phyloP scores from a whole-genome alignment of 1,140 invertebrate species.

The Hylaeus anthracinus region DNA sequence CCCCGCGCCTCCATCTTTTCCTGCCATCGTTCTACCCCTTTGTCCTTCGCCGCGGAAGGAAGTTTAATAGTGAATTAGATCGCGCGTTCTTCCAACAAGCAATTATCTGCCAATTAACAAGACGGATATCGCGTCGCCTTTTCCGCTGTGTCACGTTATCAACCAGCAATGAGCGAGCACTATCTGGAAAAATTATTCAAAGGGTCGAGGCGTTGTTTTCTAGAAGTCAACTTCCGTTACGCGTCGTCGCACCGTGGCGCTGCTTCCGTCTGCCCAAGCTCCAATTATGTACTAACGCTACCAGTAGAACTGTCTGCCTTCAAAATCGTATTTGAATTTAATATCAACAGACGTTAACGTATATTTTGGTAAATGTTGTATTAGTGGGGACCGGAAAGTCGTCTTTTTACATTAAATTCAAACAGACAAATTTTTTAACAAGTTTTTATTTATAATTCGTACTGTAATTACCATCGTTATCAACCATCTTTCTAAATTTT shows the following conservation, averaged over 20 bases:
- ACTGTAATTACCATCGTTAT: too few relatives aligned
- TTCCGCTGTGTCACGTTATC: slow-evolving; percentile 28
- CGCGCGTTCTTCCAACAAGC: slow-evolving; percentile 43
- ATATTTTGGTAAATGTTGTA: too few relatives aligned
- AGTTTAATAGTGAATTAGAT: slow-evolving; percentile 74
- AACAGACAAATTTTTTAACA: too few relatives aligned
- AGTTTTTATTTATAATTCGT: too few relatives aligned
- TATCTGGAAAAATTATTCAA: not conserved
- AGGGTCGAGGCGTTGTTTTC: not conserved
- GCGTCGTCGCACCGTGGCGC: not conserved
- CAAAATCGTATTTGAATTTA: too few relatives aligned
- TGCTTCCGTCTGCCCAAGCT: not conserved
- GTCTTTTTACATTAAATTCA: too few relatives aligned
- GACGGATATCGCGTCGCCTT: slow-evolving; percentile 18
- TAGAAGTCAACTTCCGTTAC: too few relatives aligned
- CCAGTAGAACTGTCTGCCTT: too few relatives aligned
- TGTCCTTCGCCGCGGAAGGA: slow-evolving; percentile 54
- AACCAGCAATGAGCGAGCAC: not conserved
- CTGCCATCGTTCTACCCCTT: slow-evolving; percentile 48
- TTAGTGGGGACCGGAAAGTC: too few relatives aligned
- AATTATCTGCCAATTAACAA: slow-evolving; percentile 66
- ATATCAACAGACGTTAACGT: too few relatives aligned
- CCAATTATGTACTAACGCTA: not conserved
- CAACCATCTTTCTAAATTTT: too few relatives aligned
- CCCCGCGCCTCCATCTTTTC: slow-evolving; percentile 39